Evolutionary conservation across 2,888 invertebrate genomes (phyloP), one percentile per base, ranked within the genome.

Genomic region (Fragum fragum): DNA sequence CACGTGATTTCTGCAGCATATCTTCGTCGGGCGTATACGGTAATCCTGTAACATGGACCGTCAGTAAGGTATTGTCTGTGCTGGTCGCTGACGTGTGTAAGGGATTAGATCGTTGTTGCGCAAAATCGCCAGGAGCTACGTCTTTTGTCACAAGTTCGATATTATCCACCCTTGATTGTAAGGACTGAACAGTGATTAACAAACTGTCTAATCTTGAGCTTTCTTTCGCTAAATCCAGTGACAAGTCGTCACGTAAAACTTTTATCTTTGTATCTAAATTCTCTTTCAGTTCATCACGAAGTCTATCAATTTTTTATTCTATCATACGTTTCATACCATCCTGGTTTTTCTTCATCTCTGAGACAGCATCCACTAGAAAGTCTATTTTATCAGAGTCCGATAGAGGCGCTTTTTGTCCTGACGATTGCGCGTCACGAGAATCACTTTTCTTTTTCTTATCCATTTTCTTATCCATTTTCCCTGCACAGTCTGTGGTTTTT

Each of bases 101-200:
- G 28, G 63, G n/a, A 29, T 29, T 23, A 52, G n/a, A n/a, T 18
- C 39, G 70, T 23, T 70, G 23, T 11, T 55, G 53, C 29, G 47
- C 55, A 55, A 28, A 11, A 18, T 53, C 21, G 16, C 55, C 55
- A 7, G 29, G 16, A 21, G 29, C 28, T 28, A 28, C 32, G 32
- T 61, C 61, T 61, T 29, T 29, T 61, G 61, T 61, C 61, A 36
- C 42, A 29, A n/a, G 18, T 32, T 73, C 73, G 6, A 63, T 47
- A 18, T 18, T n/a, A 47, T 73, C 63, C 18, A 61, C 26, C 14
- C 73, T 29, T 23, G 61, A 52, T 29, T 29, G 29, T 47, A 73
- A 26, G n/a, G 61, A 73, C 29, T 73, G 73, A 73, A 63, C 66
- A 39, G 52, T 73, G 61, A n/a, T 73, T 29, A 73, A 63, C 52